Base-by-base conservation (phyloP, 2,888 invertebrate species). In the Ornithoptera priamus region DNA sequence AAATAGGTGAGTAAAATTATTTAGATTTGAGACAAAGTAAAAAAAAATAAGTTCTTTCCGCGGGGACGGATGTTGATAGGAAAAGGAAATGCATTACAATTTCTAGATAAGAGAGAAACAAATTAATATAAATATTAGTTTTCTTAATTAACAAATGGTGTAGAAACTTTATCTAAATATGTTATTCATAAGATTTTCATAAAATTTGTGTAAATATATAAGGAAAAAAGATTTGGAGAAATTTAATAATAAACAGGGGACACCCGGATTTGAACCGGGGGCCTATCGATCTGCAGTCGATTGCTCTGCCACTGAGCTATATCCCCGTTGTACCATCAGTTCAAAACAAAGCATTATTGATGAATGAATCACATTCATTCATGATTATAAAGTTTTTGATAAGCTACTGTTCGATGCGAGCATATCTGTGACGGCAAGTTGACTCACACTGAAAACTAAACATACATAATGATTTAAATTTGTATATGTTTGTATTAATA, bases 1-100 rank as follows among this genome's bases (percentile, higher is more conserved):
- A 86, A 96, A 97, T 84, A 96, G 96, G 96, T 96, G 82, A 62
- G 36, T 53, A n/a, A 53, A 53, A n/a, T n/a, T n/a, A 53, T n/a
- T 53, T 4, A 50, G 10, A 50, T 15, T 18, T 50, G 50, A 18
- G 18, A 50, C 15, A 2, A 17, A 50, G 50, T 17, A 50, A 50
- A 53, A 12, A n/a, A 5, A 53, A 6, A n/a, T 18, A 6, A n/a
- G 5, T 7, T 2, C 10, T 46, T 12, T 46, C 12, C 1, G 8
- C 10, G 8, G 0, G 42, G 0, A 46, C 3, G 4, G 15, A 15
- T 15, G 46, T 46, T 46, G 12, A 2, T 39, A 39, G 39, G 30
- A 30, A 30, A 30, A 30, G 30, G 30, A 30, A 30, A 30, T 30
- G 3, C 30, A 0, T 30, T 2, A 30, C 30, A 30, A 30, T 30